Evolutionary conservation across 2,113 vertebrate species (phyloP), one percentile per base, ranked within the genome.

Genomic region (Empidonax traillii): DNA sequence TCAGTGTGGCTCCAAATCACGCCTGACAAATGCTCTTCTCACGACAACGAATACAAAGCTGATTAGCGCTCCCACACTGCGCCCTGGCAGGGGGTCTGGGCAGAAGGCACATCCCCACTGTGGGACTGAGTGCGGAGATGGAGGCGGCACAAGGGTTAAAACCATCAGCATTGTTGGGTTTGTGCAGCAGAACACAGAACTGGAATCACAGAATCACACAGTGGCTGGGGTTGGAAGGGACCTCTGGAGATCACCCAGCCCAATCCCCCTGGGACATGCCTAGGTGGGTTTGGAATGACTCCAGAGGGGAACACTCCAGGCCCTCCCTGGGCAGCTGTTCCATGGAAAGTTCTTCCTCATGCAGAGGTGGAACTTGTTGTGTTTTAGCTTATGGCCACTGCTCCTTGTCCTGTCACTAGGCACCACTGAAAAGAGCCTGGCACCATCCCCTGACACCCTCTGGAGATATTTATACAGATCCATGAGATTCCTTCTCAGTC

Each of bases 111-210:
- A 0, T 37, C 8, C 3, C 11, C 4, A 6, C 53, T 0, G 31
- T 22, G 3, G 68, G 61, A 46, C 8, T 28, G 0, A 30, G 53
- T 0, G 19, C 6, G 3, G 69, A 43, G 82, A 9, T 0, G 8
- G 72, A 16, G 56, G 49, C 5, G 9, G 28, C 65, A 24, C 73
- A 13, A 39, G 27, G 65, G 71, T 51, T 53, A 87, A 89, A 24
- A 4, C 8, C 69, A 68, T 25, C 17, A 19, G 8, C 52, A 19
- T 8, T 4, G 4, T 6, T 7, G 28, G 27, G 39, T 41, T 63
- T 63, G 59, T 21, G 62, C 61, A 41, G 61, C 61, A 30, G 37
- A 6, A 20, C 39, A 62, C 61, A 14, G 37, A 14, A 3, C 27
- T 25, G 35, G 58, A 37, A 17, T 2, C 58, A 10, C 37, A 22